phyloP scores from a whole-genome alignment of 2,797 vertebrate genomes.

The Brachymystax lenok region DNA sequence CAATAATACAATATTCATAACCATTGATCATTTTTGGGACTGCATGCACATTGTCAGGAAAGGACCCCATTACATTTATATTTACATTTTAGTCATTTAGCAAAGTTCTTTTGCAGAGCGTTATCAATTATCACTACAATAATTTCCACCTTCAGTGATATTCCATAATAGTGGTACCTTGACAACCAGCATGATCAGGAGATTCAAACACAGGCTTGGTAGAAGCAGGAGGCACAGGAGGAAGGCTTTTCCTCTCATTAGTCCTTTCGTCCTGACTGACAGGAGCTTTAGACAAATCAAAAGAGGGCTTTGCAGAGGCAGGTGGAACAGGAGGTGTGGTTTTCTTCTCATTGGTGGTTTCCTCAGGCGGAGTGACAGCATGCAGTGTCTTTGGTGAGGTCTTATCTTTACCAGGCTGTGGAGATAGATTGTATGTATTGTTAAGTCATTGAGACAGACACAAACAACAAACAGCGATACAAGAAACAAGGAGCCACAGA shows the following conservation, averaged over 20 bases:
- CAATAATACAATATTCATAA: not conserved
- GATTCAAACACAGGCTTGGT: slow-evolving; percentile 36
- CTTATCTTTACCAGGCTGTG: slow-evolving; percentile 62
- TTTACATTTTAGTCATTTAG: too few relatives aligned
- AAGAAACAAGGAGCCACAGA: not conserved
- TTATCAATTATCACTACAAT: too few relatives aligned
- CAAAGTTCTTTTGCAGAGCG: too few relatives aligned
- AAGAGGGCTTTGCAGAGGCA: slow-evolving; percentile 34
- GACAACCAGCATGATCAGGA: slow-evolving; percentile 45
- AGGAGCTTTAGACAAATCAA: slow-evolving; percentile 15
- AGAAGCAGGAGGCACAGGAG: slow-evolving; percentile 18
- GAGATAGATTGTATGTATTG: slow-evolving; percentile 1
- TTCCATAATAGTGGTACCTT: slow-evolving; percentile 52
- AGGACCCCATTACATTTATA: too few relatives aligned
- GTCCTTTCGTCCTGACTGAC: slow-evolving; percentile 44
- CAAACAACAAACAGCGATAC: not conserved
- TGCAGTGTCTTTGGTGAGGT: slow-evolving; percentile 56
- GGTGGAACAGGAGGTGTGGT: slow-evolving; percentile 44
- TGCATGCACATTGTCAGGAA: too few relatives aligned
- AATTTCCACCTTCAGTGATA: not conserved
- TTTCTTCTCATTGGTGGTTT: slow-evolving; percentile 42
- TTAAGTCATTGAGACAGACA: not conserved
- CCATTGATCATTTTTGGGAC: not conserved
- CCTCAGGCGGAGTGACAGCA: slow-evolving; percentile 41
- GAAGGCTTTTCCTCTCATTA: slow-evolving; percentile 42